Conservation (phyloP, 2,113 vertebrate species). For the Podiceps cristatus region DNA sequence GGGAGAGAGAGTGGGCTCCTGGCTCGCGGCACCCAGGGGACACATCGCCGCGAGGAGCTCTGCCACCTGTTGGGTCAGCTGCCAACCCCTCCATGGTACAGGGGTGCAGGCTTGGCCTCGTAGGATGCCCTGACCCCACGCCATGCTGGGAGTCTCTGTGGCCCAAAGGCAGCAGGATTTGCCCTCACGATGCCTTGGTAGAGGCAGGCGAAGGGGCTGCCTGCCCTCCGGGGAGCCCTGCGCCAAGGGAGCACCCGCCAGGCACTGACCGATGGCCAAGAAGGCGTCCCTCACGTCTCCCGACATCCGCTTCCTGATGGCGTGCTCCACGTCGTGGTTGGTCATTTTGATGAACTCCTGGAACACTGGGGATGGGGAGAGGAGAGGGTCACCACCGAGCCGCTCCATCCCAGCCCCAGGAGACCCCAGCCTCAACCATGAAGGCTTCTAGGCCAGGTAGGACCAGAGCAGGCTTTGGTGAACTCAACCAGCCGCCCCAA, state of each 20-base stretch:
- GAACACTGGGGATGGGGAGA: slow-evolving; percentile 83
- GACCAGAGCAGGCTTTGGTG: not conserved
- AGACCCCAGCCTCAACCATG: accelerated
- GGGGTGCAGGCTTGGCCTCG: not conserved
- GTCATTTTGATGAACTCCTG: slow-evolving; percentile 93
- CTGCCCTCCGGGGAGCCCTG: not conserved
- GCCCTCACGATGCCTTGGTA: not conserved
- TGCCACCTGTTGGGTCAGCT: not conserved
- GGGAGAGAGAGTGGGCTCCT: not conserved
- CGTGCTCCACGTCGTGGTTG: slow-evolving; percentile 94
- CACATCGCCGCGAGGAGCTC: not conserved
- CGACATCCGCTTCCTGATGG: slow-evolving; percentile 95
- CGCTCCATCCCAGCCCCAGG: not conserved
- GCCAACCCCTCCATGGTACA: not conserved
- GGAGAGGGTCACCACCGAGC: not conserved
- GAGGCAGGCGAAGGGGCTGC: not conserved
- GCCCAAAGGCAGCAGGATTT: not conserved
- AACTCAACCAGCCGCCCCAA: not conserved
- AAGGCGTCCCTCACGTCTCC: slow-evolving; percentile 90
- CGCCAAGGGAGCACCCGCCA: accelerated
- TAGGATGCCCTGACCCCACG: accelerated
- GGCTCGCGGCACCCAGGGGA: not conserved
- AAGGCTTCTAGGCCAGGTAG: not conserved
- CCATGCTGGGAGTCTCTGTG: not conserved
- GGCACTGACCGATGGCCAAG: slow-evolving; percentile 87